A percentile compares a stretch with the other conserved stretches of the same genome.
Evolutionary conservation across 2,113 vertebrate genomes (phyloP).

Genomic region (Hippotragus niger): DNA sequence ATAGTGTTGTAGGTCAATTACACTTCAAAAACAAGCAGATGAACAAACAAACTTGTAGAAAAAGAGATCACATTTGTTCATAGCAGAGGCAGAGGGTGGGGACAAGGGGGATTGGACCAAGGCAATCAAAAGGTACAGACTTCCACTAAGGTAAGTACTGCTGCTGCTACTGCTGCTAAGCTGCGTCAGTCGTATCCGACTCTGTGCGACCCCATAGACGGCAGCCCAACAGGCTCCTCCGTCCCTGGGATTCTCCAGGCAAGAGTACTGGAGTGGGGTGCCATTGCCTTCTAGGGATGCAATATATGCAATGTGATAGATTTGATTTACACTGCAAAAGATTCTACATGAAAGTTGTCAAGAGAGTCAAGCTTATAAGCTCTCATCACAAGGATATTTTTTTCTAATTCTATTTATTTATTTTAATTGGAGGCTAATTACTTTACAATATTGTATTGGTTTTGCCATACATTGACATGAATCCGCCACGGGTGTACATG

Average conservation of each 20-base stretch:
- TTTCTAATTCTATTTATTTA: not conserved
- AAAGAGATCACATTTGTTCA: not conserved
- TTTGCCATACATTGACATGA: too few species aligned
- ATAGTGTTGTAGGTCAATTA: not conserved
- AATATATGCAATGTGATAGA: not conserved
- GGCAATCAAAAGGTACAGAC: not conserved
- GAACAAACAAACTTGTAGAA: not conserved
- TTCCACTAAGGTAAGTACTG: not conserved
- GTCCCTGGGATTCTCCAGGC: too few species aligned
- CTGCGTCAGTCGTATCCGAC: too few species aligned
- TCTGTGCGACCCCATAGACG: too few species aligned
- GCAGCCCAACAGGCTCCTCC: too few species aligned
- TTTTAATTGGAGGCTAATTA: too few species aligned
- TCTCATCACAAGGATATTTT: not conserved
- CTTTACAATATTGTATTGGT: too few species aligned
- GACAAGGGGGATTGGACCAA: not conserved
- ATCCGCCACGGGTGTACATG: too few species aligned
- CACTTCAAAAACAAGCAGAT: not conserved
- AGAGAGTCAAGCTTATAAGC: not conserved
- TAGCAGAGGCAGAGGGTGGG: not conserved
- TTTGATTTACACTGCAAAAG: not conserved
- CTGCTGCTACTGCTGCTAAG: too few species aligned
- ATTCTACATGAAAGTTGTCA: not conserved
- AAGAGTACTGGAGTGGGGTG: too few species aligned
- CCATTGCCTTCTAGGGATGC: not conserved